Evolutionary conservation across 2,797 vertebrate genomes (phyloP), one percentile per base, ranked within the genome.

Genomic region (Chelmon rostratus): DNA sequence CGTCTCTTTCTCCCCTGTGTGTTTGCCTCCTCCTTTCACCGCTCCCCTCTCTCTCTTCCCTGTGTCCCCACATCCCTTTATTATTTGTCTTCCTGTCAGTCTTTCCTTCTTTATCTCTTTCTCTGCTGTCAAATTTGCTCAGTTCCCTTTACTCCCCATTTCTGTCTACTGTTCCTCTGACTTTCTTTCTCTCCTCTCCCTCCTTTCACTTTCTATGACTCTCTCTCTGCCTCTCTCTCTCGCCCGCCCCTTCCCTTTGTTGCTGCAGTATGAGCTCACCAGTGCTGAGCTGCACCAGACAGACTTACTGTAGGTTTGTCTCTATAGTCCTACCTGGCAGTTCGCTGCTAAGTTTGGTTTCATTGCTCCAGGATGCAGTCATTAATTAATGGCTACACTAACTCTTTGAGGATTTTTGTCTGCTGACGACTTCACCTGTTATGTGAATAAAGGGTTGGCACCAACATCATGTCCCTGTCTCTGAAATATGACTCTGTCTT

Each of bases 251-350:
- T 74, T 82, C 3, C 40, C 64, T 88, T 84, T 88, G 76, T 83
- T 91, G 83, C 84, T 89, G 88, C 93, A 92, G 91, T 90, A 90
- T 89, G 86, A 91, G 85, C 87, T 92, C 91, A 91, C 84, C 77
- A 82, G 54, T 40, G 42, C 50, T 73, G 73, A 85, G 79, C 80
- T 82, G 84, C 86, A 82, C 71, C 84, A 81, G 68, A 76, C 59
- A 88, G 73, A 68, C 57, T 37, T 68, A 72, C 67, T 76, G 68
- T 78, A 68, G 77, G 10, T 81, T 65, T 77, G 70, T 89, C 71
- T 79, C 74, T 42, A 31, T 31, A 73, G 82, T 82, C 64, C 69
- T 61, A 79, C 75, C 82, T 82, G 80, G n/a, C 21, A 54, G 28
- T 77, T 76, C 19, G 54, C 59, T 62, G 37, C 63, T 65, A 23